Conservation (phyloP, 1,140 invertebrate species). For the Babylonia areolata region DNA sequence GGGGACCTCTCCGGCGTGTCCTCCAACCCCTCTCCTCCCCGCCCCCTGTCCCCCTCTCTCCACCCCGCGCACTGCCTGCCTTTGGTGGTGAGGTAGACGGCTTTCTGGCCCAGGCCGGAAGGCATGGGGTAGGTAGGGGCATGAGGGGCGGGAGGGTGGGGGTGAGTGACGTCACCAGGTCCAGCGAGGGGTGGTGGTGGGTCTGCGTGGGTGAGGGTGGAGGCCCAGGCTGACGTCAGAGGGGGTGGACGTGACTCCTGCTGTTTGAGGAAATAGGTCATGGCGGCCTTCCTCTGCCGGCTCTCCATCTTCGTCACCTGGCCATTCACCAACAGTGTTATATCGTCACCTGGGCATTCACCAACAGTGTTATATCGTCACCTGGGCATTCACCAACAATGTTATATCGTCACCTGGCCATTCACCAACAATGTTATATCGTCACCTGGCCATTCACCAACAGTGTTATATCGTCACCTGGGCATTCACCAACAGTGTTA, state of each 20-base stretch:
- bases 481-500: too few relatives aligned
- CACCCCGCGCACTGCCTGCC: neutral
- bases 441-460: too few relatives aligned
- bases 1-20: neutral
- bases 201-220: neutral
- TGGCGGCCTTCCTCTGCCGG: neutral
- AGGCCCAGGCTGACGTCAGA: neutral
- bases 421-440: too few relatives aligned
- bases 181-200: neutral
- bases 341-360: too few relatives aligned
- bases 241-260: neutral
- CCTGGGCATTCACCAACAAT: too few relatives aligned
- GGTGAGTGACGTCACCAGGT: neutral
- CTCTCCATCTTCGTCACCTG: neutral
- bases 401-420: too few relatives aligned
- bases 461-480: too few relatives aligned
- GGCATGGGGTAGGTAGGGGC: neutral
- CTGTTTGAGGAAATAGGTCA: neutral
- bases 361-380: too few relatives aligned
- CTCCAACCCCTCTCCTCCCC: neutral
- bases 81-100: conserved; percentile 23
- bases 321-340: too few relatives aligned
- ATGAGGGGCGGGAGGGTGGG: neutral
- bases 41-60: neutral
- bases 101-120: neutral